Percentiles rank a stretch among this genome's conserved stretches.
phyloP scores from a whole-genome alignment of 2,888 invertebrate species.

The Luperina testacea region DNA sequence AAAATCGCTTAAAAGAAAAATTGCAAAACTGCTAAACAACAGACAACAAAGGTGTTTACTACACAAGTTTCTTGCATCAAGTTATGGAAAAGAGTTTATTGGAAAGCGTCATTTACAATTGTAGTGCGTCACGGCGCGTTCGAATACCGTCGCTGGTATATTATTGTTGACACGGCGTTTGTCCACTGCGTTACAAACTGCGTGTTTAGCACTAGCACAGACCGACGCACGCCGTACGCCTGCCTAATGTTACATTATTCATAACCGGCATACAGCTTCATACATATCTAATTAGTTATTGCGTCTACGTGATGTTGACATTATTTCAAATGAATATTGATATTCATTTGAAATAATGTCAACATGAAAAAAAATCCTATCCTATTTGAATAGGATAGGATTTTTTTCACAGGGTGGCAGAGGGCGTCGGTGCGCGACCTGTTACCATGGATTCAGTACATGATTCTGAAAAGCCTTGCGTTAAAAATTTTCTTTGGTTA shows the following conservation, averaged over 20 bases:
- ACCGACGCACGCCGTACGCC: background rate
- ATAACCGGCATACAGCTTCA: slow-evolving; percentile 34
- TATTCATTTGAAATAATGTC: slow-evolving; percentile 23
- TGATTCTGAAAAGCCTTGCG: too few relatives aligned
- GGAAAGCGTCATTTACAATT: slow-evolving; percentile 35
- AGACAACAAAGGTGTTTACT: slow-evolving; percentile 42
- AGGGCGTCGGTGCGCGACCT: too few relatives aligned
- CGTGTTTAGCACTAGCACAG: slow-evolving; percentile 23
- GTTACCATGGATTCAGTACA: too few relatives aligned
- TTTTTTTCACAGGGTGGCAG: background rate
- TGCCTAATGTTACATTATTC: slow-evolving; percentile 50
- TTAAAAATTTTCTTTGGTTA: too few relatives aligned
- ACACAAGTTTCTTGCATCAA: slow-evolving; percentile 33
- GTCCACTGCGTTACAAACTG: slow-evolving; percentile 29
- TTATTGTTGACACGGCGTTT: slow-evolving; percentile 8
- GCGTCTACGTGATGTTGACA: slow-evolving; percentile 33
- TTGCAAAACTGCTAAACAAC: slow-evolving; percentile 28
- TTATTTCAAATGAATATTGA: slow-evolving; percentile 18
- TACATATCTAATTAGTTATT: slow-evolving; percentile 36
- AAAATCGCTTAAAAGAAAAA: background rate
- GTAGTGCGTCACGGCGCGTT: slow-evolving; percentile 41
- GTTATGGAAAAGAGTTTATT: slow-evolving; percentile 29
- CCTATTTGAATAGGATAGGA: background rate
- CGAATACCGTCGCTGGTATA: background rate
- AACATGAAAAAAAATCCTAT: too few relatives aligned